Percentiles rank a stretch among this genome's conserved stretches.
Conservation (phyloP, 2,888 invertebrate species). For the Xanthorhoe designata region DNA sequence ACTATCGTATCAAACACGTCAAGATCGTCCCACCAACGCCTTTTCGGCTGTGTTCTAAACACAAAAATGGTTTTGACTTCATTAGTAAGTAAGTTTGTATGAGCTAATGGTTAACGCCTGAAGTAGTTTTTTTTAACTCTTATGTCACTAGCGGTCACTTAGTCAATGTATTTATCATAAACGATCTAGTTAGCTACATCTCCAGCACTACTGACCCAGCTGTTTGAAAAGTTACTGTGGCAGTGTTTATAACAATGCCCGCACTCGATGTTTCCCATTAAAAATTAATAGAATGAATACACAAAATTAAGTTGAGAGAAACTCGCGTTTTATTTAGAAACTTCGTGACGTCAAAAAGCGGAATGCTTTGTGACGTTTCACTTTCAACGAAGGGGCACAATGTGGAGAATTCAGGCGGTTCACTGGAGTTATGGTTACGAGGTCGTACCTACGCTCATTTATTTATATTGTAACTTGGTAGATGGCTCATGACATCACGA, state of each 20-base stretch:
- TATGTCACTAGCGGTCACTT: no score
- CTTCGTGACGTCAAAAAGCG: conserved; percentile 37
- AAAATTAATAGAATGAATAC: conserved; percentile 70
- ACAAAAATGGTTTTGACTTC: no score
- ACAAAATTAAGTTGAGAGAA: conserved; percentile 49
- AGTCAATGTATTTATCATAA: no score
- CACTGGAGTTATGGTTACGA: conserved; percentile 4
- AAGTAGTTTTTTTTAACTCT: no score
- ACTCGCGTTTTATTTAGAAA: conserved; percentile 46
- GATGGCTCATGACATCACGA: not conserved
- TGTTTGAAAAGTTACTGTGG: conserved; percentile 33
- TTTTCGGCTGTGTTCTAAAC: no score
- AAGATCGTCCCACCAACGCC: no score
- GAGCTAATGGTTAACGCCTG: no score
- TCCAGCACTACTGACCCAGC: not conserved
- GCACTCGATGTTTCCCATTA: conserved; percentile 73
- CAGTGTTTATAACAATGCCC: conserved; percentile 74
- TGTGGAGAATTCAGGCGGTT: conserved; percentile 45
- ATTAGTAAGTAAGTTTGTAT: no score
- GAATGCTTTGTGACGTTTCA: conserved; percentile 46
- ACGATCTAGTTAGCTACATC: no score
- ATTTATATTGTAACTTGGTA: conserved; percentile 1
- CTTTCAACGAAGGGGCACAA: conserved; percentile 42
- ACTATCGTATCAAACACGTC: no score
- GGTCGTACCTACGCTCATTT: conserved; percentile 4